Percentiles rank a stretch among this genome's conserved stretches.
phyloP scores from a whole-genome alignment of 2,888 invertebrate genomes.

The Emmelina monodactyla region DNA sequence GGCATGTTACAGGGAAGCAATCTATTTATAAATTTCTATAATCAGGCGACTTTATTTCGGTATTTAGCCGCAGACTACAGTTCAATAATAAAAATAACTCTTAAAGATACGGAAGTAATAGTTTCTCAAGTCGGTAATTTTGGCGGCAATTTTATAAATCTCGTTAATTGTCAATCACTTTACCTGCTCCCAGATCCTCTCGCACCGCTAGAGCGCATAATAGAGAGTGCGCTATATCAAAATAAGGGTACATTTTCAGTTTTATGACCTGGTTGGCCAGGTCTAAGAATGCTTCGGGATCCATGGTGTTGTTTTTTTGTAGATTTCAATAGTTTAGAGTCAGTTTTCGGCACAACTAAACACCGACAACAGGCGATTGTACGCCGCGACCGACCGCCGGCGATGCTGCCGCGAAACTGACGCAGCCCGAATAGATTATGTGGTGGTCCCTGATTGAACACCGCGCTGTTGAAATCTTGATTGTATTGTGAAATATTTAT shows the following conservation, averaged over 20 bases:
- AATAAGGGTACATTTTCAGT: slow-evolving; percentile 99
- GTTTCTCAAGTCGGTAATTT: slow-evolving; percentile 13
- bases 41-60: slow-evolving; percentile 44
- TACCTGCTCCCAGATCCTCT: slow-evolving; percentile 93
- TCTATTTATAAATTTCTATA: slow-evolving; percentile 53
- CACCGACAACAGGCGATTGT: slow-evolving; percentile 57
- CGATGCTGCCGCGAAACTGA: slow-evolving; percentile 58
- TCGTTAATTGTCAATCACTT: slow-evolving; percentile 32
- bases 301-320: slow-evolving; percentile 68
- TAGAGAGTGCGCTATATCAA: slow-evolving; percentile 97
- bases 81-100: not conserved
- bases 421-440: slow-evolving; percentile 8
- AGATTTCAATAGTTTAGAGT: not conserved
- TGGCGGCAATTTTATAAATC: slow-evolving; percentile 22
- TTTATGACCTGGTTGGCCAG: slow-evolving; percentile 99
- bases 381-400: slow-evolving; percentile 56
- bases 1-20: slow-evolving; percentile 32
- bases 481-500: not conserved
- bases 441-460: slow-evolving; percentile 6
- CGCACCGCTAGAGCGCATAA: slow-evolving; percentile 93
- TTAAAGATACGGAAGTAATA: slow-evolving; percentile 20
- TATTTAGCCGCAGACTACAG: slow-evolving; percentile 23
- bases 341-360: slow-evolving; percentile 35
- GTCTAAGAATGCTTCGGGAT: slow-evolving; percentile 96
- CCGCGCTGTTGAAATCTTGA: not conserved